Evolutionary conservation across 2,888 invertebrate species (phyloP).

Genomic region (Phrixothrix hirtus): DNA sequence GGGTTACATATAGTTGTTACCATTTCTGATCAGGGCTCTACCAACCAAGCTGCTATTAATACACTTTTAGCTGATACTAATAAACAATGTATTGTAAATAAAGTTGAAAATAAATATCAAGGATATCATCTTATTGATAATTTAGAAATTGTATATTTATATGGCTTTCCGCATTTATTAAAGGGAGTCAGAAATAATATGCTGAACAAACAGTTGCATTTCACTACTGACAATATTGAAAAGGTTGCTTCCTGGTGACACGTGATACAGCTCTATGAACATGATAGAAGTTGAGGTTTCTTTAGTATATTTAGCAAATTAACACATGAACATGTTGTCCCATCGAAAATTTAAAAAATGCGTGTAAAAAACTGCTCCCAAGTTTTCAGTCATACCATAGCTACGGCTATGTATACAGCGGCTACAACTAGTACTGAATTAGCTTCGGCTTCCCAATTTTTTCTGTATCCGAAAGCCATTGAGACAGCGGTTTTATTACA

Average conservation of each 20-base stretch:
- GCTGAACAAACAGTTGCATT: too few species aligned
- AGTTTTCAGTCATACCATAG: conserved; percentile 6
- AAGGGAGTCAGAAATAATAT: too few species aligned
- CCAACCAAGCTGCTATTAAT: conserved; percentile 20
- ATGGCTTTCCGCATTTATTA: too few species aligned
- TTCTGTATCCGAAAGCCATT: neutral
- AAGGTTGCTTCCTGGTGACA: neutral
- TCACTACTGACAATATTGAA: neutral
- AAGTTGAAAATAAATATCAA: conserved; percentile 9
- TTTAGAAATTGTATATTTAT: too few species aligned
- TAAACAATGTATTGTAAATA: neutral
- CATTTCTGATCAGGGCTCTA: conserved; percentile 16
- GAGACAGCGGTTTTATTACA: neutral
- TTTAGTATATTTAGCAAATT: conserved; percentile 1
- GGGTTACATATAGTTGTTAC: conserved; percentile 15
- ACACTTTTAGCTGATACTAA: conserved; percentile 6
- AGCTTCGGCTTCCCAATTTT: neutral
- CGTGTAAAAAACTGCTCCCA: neutral
- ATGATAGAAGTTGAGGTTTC: neutral
- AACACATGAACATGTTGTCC: neutral
- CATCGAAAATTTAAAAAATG: conserved; percentile 7
- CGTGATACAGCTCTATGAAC: neutral
- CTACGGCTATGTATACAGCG: neutral
- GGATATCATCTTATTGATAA: too few species aligned
- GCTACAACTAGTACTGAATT: neutral